Conservation (phyloP, 2,888 invertebrate genomes). For the Sicus ferrugineus region DNA sequence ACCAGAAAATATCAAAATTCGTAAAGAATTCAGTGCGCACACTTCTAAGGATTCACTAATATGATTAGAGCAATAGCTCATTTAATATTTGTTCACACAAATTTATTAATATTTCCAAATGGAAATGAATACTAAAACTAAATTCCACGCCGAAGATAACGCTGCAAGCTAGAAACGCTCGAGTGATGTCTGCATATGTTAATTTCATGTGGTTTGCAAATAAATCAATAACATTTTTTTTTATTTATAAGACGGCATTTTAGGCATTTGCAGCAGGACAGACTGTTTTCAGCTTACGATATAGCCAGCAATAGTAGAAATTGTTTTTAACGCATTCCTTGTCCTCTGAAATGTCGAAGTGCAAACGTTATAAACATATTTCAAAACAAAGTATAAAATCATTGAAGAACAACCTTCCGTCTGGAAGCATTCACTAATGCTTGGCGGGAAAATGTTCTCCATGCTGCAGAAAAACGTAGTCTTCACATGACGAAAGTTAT, state of each 20-base stretch:
- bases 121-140: too few species aligned
- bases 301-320: slow-evolving; percentile 57
- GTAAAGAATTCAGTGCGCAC: not conserved
- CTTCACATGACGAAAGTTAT: slow-evolving; percentile 53
- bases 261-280: slow-evolving; percentile 6
- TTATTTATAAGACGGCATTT: not conserved
- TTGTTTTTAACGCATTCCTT: slow-evolving; percentile 55
- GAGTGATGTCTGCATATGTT: not conserved
- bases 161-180: not conserved
- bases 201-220: not conserved
- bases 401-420: slow-evolving; percentile 48
- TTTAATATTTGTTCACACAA: slow-evolving; percentile 7
- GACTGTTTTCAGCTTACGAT: slow-evolving; percentile 55
- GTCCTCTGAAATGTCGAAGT: not conserved
- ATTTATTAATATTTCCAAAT: not conserved
- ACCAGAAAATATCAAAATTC: not conserved
- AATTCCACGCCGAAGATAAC: too few species aligned
- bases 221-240: not conserved
- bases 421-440: slow-evolving; percentile 52
- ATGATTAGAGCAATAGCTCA: slow-evolving; percentile 13
- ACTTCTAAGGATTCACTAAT: slow-evolving; percentile 26
- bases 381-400: slow-evolving; percentile 1
- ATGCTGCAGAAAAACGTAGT: slow-evolving; percentile 58
- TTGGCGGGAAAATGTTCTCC: slow-evolving; percentile 60
- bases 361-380: not conserved